Conservation (phyloP, 2,888 invertebrate genomes). For the Synanthedon formicaeformis region DNA sequence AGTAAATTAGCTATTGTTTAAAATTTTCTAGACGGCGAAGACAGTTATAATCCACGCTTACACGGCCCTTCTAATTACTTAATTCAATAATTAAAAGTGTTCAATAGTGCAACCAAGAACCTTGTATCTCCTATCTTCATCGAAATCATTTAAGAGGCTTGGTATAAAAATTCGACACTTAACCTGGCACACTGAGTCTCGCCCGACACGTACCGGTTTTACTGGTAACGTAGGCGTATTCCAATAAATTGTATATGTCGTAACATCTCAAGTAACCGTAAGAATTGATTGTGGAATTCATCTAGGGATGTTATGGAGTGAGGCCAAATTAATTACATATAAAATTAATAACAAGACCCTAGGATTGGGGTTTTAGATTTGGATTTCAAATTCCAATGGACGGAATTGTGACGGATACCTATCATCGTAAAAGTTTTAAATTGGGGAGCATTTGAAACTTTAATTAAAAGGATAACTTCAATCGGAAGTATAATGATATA, state of each 20-base stretch:
- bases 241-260: constrained; percentile 9
- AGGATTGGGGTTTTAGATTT: too few species aligned
- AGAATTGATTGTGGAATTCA: constrained; percentile 5
- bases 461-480: too few species aligned
- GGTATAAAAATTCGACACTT: constrained; percentile 38
- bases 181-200: constrained; percentile 19
- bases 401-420: too few species aligned
- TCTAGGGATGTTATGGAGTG: constrained; percentile 1
- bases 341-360: too few species aligned
- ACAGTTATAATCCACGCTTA: constrained; percentile 7
- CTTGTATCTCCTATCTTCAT: constrained; percentile 40
- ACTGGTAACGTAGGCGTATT: constrained; percentile 13
- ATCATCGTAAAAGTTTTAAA: too few species aligned
- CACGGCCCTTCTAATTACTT: constrained; percentile 20
- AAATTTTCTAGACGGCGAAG: too few species aligned
- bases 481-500: too few species aligned
- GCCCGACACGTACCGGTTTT: constrained; percentile 22
- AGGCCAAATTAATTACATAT: not conserved
- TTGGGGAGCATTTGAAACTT: too few species aligned
- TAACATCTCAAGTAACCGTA: not conserved
- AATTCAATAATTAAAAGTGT: constrained; percentile 18
- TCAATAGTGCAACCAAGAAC: constrained; percentile 21
- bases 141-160: constrained; percentile 29
- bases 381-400: too few species aligned
- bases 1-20: too few species aligned